Evolutionary conservation across 2,113 vertebrate genomes (phyloP).

Genomic region (Montifringilla adamsi): DNA sequence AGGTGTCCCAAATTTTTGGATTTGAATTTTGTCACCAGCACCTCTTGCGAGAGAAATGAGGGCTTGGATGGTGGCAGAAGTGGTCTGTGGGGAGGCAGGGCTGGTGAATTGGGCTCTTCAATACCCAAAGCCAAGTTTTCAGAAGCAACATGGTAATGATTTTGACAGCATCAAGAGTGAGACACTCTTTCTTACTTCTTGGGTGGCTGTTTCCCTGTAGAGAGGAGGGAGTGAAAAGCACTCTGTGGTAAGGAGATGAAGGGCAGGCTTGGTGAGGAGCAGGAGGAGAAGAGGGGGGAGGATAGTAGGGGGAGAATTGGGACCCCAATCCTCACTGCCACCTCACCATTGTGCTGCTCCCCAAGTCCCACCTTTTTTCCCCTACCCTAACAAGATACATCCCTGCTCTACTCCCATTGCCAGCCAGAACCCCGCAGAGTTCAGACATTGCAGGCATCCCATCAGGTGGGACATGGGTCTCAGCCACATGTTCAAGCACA

Average conservation of each 20-base stretch:
- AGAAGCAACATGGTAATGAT: background rate
- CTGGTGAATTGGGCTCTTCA: fast-evolving
- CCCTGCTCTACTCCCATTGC: background rate
- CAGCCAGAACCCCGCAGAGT: background rate
- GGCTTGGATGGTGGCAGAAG: background rate
- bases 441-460: fast-evolving
- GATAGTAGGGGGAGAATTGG: fast-evolving
- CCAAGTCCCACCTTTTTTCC: background rate
- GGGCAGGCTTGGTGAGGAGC: background rate
- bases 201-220: background rate
- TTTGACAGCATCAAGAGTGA: background rate
- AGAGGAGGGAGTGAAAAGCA: fast-evolving
- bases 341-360: background rate
- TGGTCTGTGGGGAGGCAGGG: background rate
- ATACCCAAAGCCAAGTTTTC: background rate
- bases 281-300: background rate
- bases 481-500: background rate
- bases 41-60: background rate
- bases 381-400: background rate
- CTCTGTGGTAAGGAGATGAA: background rate
- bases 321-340: background rate
- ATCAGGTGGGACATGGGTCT: background rate
- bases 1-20: background rate
- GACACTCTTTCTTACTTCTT: background rate
- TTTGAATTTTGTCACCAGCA: background rate